A percentile compares a stretch with the other conserved stretches of the same genome.
These are phyloP conservation scores for Coturnix japonica DNA, from an alignment of 2,113 vertebrate genomes.

Conservation along the genomic window DNA sequence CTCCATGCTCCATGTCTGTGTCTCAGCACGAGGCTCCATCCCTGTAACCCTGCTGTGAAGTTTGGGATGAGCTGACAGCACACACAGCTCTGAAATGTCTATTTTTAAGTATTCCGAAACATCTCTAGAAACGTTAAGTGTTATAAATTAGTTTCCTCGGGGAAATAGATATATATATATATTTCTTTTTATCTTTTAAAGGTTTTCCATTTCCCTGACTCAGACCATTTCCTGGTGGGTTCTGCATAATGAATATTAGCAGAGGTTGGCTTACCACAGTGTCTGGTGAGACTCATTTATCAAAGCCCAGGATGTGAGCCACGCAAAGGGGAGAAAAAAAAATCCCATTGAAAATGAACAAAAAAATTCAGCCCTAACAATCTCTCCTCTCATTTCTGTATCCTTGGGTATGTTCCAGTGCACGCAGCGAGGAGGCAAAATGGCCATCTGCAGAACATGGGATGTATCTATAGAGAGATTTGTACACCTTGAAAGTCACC, in stretches of 20 bases:
- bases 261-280: slow-evolving; percentile 68
- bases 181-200: slow-evolving; percentile 40
- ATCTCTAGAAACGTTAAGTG: background rate
- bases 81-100: background rate
- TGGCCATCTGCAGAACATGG: slow-evolving; percentile 55
- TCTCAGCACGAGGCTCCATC: fast-evolving
- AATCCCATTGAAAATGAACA: slow-evolving; percentile 40
- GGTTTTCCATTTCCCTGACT: slow-evolving; percentile 56
- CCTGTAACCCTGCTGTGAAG: fast-evolving
- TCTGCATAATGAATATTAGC: slow-evolving; percentile 71
- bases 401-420: slow-evolving; percentile 59
- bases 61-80: background rate
- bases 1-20: fast-evolving
- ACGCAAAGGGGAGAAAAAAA: slow-evolving; percentile 32
- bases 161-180: background rate
- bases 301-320: slow-evolving; percentile 56
- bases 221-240: slow-evolving; percentile 62
- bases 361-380: slow-evolving; percentile 61
- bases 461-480: slow-evolving; percentile 12
- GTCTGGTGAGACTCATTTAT: slow-evolving; percentile 65
- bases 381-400: slow-evolving; percentile 45
- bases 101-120: background rate
- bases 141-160: slow-evolving; percentile 7
- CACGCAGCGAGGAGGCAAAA: slow-evolving; percentile 28
- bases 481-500: slow-evolving; percentile 49